Base-by-base conservation (phyloP, 2,888 invertebrate species). In the Lissonota sp. region DNA sequence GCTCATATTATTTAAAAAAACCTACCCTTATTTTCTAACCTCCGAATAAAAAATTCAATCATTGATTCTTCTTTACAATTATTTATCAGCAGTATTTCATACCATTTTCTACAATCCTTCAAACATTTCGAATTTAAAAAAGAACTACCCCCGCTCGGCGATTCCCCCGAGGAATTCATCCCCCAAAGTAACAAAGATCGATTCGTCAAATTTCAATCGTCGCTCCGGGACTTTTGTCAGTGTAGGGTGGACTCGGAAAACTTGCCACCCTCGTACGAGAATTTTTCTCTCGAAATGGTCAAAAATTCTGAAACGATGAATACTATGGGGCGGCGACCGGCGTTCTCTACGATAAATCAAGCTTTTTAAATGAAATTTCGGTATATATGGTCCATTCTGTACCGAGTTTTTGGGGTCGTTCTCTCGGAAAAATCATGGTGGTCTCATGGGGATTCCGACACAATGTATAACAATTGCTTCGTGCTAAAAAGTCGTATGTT, bases 351-450 rank as follows among this genome's bases (percentile, higher is more conserved):
- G 64, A 81, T 81, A 81, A 81, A 81, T 81, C 80, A 72, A 66
- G 77, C 77, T 77, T 72, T 77, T 76, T 57, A 63, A 53, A 55
- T 57, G 46, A 37, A 26, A 4, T 40, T 53, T 51, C 64, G 57
- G 58, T 16, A 39, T 16, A 39, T 67, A 57, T 72, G 55, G 26
- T 26, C 3, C 26, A 26, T 26, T 26, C 26, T 26, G 26, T 26
- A 26, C 26, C 62, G 66, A 71, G 55, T 63, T 73, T 73, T 66
- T 71, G 70, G 66, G 39, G 58, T 39, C 66, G 12, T 67, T 62
- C 63, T 51, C 62, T 60, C 12, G 85, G 86, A 85, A 89, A 87
- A 88, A 89, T 88, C 89, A 84, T 85, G 89, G 87, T 88, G 88
- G 87, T 87, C 87, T 85, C 84, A 74, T 26, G 5, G 80, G 76